phyloP scores from a whole-genome alignment of 2,888 invertebrate species.

The Leptura quadrifasciata region DNA sequence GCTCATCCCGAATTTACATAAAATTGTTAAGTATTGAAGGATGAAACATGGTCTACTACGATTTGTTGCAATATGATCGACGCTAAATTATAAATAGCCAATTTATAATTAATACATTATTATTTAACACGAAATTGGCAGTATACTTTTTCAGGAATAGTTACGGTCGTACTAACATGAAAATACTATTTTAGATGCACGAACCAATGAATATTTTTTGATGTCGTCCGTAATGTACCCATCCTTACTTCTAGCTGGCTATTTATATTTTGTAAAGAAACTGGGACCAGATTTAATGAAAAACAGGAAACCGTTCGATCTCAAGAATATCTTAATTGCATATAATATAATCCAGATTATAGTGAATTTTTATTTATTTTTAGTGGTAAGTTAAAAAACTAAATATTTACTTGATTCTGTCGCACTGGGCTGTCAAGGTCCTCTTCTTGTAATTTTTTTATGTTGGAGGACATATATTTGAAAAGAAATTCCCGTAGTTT shows the following conservation, averaged over 20 bases:
- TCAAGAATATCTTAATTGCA: conserved; percentile 76
- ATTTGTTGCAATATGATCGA: too few relatives aligned
- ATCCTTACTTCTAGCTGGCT: conserved; percentile 73
- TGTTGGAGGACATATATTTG: too few relatives aligned
- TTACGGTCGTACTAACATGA: neutral
- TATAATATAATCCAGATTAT: conserved; percentile 81
- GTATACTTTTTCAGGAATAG: neutral
- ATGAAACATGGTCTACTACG: too few relatives aligned
- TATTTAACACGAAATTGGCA: too few relatives aligned
- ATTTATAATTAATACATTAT: too few relatives aligned
- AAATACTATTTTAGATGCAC: conserved; percentile 74
- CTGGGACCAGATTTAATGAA: conserved; percentile 82
- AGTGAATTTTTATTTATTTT: conserved; percentile 57
- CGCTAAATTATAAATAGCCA: too few relatives aligned
- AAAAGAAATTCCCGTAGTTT: too few relatives aligned
- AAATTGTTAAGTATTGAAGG: too few relatives aligned
- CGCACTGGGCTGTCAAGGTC: too few relatives aligned
- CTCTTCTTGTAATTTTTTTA: too few relatives aligned
- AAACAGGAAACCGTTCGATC: conserved; percentile 77
- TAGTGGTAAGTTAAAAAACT: conserved; percentile 56
- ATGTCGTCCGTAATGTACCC: conserved; percentile 74
- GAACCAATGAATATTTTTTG: conserved; percentile 75
- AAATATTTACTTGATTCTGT: too few relatives aligned
- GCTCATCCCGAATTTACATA: too few relatives aligned
- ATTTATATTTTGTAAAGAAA: conserved; percentile 76